These are phyloP conservation scores for Cataglyphis albicans DNA, from an alignment of 2,888 invertebrate genomes.

Conservation along the genomic window DNA sequence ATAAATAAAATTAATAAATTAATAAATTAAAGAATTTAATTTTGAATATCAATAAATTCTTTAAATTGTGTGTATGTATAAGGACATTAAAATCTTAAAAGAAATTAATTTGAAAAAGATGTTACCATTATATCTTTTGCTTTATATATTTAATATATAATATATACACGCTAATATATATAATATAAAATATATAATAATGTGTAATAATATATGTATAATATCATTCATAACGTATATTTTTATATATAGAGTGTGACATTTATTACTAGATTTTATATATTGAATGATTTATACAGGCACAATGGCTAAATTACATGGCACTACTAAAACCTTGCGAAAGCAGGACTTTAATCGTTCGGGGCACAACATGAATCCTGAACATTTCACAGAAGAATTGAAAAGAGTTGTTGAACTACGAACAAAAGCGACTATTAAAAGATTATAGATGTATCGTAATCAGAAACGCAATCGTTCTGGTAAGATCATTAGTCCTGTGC, in stretches of 20 bases:
- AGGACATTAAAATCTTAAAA: not conserved
- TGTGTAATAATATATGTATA: not conserved
- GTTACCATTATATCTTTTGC: not conserved
- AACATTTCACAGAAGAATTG: constrained; percentile 91
- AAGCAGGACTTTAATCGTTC: constrained; percentile 95
- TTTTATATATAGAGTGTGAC: too few species aligned
- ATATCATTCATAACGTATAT: too few species aligned
- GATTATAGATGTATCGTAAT: constrained; percentile 99
- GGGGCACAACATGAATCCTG: constrained; percentile 98
- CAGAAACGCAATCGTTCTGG: constrained; percentile 96
- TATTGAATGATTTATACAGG: constrained; percentile 17
- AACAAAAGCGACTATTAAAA: constrained; percentile 97
- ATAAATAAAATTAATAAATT: too few species aligned
- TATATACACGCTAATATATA: not conserved
- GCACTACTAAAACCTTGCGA: constrained; percentile 91
- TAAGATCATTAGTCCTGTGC: constrained; percentile 97
- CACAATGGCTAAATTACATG: constrained; percentile 92
- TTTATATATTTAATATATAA: not conserved
- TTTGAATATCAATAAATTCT: not conserved
- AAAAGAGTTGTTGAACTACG: constrained; percentile 95
- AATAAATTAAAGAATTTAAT: too few species aligned
- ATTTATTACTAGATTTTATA: not conserved
- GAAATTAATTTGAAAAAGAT: not conserved
- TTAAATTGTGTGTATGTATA: not conserved
- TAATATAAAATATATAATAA: not conserved